Percentiles rank a stretch among this genome's conserved stretches.
Conservation (phyloP, 1,140 invertebrate species). For the Pararge aegeria region DNA sequence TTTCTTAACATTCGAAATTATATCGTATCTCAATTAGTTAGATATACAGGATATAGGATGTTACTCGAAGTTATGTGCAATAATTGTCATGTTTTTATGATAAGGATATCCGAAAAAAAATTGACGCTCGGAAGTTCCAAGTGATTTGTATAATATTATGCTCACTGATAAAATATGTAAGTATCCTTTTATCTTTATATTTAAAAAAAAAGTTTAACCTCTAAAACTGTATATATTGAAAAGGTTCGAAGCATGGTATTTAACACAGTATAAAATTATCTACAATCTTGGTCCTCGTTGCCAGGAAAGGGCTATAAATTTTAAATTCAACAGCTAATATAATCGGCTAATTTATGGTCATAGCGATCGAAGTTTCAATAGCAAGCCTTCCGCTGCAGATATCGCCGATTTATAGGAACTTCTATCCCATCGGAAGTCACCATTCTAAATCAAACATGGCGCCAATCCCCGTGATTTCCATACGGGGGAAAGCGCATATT, state of each 20-base stretch:
- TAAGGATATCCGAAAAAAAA: not conserved
- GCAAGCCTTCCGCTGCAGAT: constrained; percentile 49
- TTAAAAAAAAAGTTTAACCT: too few species aligned
- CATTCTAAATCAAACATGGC: constrained; percentile 69
- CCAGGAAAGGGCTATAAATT: constrained; percentile 16
- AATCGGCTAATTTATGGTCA: constrained; percentile 50
- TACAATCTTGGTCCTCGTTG: constrained; percentile 2
- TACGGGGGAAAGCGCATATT: constrained; percentile 56
- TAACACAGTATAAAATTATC: not conserved
- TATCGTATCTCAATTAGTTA: too few species aligned
- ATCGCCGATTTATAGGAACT: constrained; percentile 55
- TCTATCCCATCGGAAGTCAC: constrained; percentile 56
- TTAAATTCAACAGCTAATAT: constrained; percentile 26
- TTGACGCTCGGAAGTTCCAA: not conserved
- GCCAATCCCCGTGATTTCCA: constrained; percentile 50
- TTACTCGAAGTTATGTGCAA: not conserved
- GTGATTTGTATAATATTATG: not conserved
- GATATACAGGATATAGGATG: not conserved
- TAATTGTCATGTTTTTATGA: not conserved
- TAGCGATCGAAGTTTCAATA: constrained; percentile 49
- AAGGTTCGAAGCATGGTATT: not conserved
- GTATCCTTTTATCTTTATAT: too few species aligned
- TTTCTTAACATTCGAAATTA: too few species aligned
- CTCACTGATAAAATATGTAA: too few species aligned
- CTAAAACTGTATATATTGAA: too few species aligned